A percentile compares a stretch with the other conserved stretches of the same genome.
Conservation (phyloP, 2,113 vertebrate species). For the Megalops atlanticus region DNA sequence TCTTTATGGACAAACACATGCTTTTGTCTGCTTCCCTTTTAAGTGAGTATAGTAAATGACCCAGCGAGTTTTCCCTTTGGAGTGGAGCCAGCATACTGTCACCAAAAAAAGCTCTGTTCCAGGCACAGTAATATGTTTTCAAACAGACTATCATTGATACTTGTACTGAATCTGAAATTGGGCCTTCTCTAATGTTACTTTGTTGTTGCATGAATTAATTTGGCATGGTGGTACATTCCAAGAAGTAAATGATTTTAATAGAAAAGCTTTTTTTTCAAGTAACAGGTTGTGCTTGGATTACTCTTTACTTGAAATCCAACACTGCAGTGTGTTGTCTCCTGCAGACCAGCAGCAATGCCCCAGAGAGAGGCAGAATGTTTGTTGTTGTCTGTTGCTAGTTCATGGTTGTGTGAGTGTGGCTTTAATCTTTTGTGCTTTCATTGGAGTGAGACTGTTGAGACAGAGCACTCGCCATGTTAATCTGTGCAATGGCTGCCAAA, state of each 20-base stretch:
- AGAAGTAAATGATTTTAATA: background rate
- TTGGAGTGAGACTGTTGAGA: background rate
- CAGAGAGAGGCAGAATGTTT: background rate
- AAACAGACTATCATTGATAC: background rate
- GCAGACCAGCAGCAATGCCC: background rate
- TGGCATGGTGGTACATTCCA: background rate
- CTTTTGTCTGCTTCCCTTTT: background rate
- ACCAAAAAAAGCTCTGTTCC: background rate
- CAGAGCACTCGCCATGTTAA: background rate
- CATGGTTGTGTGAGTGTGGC: background rate
- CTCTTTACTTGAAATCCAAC: background rate
- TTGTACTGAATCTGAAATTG: background rate
- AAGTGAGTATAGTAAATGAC: background rate
- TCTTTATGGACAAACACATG: background rate
- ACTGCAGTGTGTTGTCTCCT: background rate
- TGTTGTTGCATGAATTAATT: constrained; percentile 10
- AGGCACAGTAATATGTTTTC: background rate
- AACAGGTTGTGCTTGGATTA: background rate
- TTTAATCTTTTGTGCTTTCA: background rate
- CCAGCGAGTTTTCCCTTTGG: background rate
- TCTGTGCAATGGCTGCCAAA: background rate
- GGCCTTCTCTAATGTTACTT: background rate
- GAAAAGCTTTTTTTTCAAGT: background rate
- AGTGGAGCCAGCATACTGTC: background rate
- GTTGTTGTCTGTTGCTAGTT: background rate